Evolutionary conservation across 2,888 invertebrate species (phyloP).

Genomic region (Orthosia gothica): DNA sequence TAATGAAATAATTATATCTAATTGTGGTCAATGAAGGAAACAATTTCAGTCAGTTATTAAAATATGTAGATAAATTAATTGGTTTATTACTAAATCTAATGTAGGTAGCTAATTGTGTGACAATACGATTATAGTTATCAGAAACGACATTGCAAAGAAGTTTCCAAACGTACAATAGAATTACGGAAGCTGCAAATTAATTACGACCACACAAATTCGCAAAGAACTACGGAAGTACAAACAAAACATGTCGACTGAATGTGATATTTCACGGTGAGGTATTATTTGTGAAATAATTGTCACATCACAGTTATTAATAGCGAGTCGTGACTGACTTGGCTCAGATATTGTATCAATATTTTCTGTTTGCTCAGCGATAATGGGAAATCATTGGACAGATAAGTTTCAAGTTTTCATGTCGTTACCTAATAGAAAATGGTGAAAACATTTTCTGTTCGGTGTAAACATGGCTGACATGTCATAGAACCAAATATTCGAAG

Average conservation of each 20-base stretch:
- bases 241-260: not conserved
- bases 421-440: slow-evolving; percentile 4
- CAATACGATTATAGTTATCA: not conserved
- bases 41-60: not conserved
- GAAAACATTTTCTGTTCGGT: not conserved
- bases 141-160: not conserved
- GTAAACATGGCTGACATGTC: too few species aligned
- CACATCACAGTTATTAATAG: slow-evolving; percentile 53
- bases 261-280: slow-evolving; percentile 8
- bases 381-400: slow-evolving; percentile 33
- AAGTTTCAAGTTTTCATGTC: slow-evolving; percentile 18
- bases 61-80: not conserved
- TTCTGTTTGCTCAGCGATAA: slow-evolving; percentile 26
- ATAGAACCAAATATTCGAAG: too few species aligned
- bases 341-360: slow-evolving; percentile 40
- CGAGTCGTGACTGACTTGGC: slow-evolving; percentile 54
- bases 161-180: not conserved
- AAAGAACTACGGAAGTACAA: not conserved
- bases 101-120: not conserved
- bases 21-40: slow-evolving; percentile 2
- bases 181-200: not conserved
- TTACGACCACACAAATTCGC: not conserved
- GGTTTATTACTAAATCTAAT: not conserved
- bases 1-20: not conserved
- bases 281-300: slow-evolving; percentile 31